Evolutionary conservation across 2,888 invertebrate genomes (phyloP).

Genomic region (Cylindroiulus punctatus): DNA sequence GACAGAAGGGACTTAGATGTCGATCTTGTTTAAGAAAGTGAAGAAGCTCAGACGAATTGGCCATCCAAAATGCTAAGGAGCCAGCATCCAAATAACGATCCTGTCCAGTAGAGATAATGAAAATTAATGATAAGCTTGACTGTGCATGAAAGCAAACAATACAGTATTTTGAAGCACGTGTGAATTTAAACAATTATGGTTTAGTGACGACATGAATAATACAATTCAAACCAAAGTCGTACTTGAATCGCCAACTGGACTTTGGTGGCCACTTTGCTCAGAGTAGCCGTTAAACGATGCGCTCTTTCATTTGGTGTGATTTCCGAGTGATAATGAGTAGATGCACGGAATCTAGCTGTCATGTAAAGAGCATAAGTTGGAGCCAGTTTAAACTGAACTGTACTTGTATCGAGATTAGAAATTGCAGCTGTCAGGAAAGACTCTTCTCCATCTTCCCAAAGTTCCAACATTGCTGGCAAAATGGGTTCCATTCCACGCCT

Average conservation of each 20-base stretch:
- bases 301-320: slow-evolving; percentile 91
- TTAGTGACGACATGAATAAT: background rate
- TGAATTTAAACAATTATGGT: background rate
- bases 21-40: slow-evolving; percentile 96
- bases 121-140: too few relatives aligned
- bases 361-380: slow-evolving; percentile 97
- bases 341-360: slow-evolving; percentile 91
- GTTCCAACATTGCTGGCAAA: slow-evolving; percentile 92
- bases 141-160: too few relatives aligned
- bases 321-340: slow-evolving; percentile 93
- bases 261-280: slow-evolving; percentile 89
- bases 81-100: slow-evolving; percentile 85
- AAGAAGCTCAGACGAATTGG: slow-evolving; percentile 94
- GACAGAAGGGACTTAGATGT: slow-evolving; percentile 90
- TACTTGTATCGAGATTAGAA: slow-evolving; percentile 82
- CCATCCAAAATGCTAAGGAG: slow-evolving; percentile 94
- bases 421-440: slow-evolving; percentile 89
- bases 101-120: slow-evolving; percentile 65
- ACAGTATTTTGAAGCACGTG: background rate
- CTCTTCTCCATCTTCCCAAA: slow-evolving; percentile 94
- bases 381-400: slow-evolving; percentile 86
- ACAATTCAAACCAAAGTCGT: slow-evolving; percentile 58
- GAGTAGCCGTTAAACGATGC: slow-evolving; percentile 86
- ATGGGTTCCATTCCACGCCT: slow-evolving; percentile 81
- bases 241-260: slow-evolving; percentile 86